Evolutionary conservation across 2,797 vertebrate species (phyloP), one percentile per base, ranked within the genome.

Genomic region (Hippoglossus hippoglossus): DNA sequence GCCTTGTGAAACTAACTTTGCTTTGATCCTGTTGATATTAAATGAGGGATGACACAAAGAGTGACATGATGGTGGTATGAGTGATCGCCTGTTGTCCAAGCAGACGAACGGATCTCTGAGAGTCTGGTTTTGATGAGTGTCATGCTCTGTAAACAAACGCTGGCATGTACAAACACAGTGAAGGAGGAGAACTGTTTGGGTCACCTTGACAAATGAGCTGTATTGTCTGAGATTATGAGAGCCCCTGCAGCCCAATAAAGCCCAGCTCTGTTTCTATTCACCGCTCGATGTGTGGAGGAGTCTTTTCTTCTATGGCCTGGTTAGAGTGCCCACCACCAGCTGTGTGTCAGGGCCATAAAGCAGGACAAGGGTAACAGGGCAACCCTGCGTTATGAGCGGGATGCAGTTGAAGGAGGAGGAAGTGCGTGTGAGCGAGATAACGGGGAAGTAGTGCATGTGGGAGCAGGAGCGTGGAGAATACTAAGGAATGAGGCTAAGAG

Each of bases 141-240:
- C 65, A 46, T 47, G 1, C 72, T 87, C 63, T 76, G 73, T 87
- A 89, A 89, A 91, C 87, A 87, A 85, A 87, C 77, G 46, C 62
- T 66, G 73, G 52, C 65, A 63, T 79, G 71, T 64, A 80, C 83
- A 87, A 83, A 85, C 77, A 75, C 71, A 26, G 61, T 39, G 76
- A 77, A 70, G 51, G 44, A 69, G 71, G 58, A 81, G 47, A 88
- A 82, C 79, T 79, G 71, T 87, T 82, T 82, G 71, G 86, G 89
- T 92, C 92, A 92, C 89, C 91, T 92, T 93, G 91, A 92, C 92
- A 90, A 92, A 93, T 82, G 87, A 89, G 87, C 82, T 60, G 74
- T 81, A 86, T 91, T 91, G 87, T 91, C 50, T 85, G 72, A 62
- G 83, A 81, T 74, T 82, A 87, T 82, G 85, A 88, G 78, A 83